These are phyloP conservation scores for Gisinianus flammeolus DNA, from an alignment of 2,888 invertebrate genomes.

Conservation along the genomic window DNA sequence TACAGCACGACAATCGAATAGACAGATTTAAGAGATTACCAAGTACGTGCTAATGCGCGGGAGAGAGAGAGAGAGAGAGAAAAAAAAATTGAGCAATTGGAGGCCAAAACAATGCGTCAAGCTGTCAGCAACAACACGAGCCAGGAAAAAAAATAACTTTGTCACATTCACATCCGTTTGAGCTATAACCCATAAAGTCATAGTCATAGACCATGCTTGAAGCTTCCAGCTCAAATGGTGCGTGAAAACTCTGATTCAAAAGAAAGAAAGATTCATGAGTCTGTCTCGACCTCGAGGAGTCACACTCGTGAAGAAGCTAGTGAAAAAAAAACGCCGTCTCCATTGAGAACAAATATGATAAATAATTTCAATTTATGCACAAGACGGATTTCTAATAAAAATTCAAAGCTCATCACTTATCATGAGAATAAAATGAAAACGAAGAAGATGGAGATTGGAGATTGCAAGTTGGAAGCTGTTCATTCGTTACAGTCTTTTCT, in stretches of 20 bases:
- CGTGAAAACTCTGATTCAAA: background rate
- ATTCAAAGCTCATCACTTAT: background rate
- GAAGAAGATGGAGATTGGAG: background rate
- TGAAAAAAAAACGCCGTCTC: background rate
- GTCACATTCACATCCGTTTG: background rate
- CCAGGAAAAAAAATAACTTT: background rate
- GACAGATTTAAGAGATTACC: too few species aligned
- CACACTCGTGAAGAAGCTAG: background rate
- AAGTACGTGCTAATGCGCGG: background rate
- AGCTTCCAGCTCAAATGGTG: conserved; percentile 18
- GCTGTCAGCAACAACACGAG: conserved; percentile 17
- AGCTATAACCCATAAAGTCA: background rate
- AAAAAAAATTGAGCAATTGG: background rate
- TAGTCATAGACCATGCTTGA: background rate
- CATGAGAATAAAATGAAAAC: background rate
- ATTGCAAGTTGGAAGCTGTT: background rate
- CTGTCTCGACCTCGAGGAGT: conserved; percentile 3
- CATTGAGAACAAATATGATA: background rate
- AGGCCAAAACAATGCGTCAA: conserved; percentile 26
- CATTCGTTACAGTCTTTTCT: background rate
- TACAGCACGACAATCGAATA: too few species aligned
- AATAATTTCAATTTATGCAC: conserved; percentile 24
- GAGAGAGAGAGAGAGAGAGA: too few species aligned
- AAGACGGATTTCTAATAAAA: conserved; percentile 18
- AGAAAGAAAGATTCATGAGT: conserved; percentile 16